Percentiles rank a stretch among this genome's conserved stretches.
Conservation (phyloP, 1,140 invertebrate genomes). For the Platorchestia sp. region DNA sequence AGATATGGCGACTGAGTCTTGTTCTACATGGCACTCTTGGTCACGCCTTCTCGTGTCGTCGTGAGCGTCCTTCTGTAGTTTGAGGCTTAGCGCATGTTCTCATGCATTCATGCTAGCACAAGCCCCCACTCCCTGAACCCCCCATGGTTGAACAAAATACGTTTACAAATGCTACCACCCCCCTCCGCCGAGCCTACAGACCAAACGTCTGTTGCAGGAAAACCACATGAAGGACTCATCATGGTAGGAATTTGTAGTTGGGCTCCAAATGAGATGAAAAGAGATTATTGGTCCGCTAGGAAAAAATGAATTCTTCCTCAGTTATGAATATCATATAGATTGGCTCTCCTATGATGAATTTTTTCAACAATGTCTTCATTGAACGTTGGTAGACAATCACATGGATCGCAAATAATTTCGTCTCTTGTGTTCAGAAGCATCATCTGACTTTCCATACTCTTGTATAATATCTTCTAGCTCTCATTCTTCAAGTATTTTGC, state of each 20-base stretch:
- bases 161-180: background rate
- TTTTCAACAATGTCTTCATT: background rate
- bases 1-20: background rate
- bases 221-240: background rate
- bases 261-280: background rate
- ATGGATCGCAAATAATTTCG: background rate
- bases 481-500: background rate
- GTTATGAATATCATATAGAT: background rate
- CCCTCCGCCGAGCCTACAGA: background rate
- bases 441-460: background rate
- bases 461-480: background rate
- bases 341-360: background rate
- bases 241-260: background rate
- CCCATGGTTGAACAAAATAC: background rate
- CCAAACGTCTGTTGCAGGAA: background rate
- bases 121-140: no score
- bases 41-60: slow-evolving; percentile 3
- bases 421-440: background rate
- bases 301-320: background rate
- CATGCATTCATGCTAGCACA: background rate
- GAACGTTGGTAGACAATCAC: background rate
- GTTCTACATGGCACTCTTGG: background rate
- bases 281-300: background rate
- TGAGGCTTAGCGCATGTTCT: background rate
- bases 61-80: slow-evolving; percentile 1